Base-by-base conservation (phyloP, 1,140 invertebrate species). In the Bombus fervidus region DNA sequence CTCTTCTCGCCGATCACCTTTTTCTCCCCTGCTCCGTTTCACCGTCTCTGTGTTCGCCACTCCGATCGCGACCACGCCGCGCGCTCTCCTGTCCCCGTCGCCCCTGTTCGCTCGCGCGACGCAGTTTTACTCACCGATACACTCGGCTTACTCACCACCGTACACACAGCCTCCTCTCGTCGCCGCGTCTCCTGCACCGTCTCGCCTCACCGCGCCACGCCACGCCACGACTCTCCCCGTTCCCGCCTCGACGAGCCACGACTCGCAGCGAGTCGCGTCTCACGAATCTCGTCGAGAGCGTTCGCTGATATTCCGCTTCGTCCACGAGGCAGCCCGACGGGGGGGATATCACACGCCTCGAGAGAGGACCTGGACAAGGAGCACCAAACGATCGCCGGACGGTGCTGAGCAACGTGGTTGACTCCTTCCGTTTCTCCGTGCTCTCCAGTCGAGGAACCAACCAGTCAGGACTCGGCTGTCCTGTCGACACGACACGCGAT, bases 381-480 rank as follows among this genome's bases (percentile, higher is more conserved):
- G 83, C 82, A 72, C 87, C 88, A 90, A 90, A 90, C 88, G 88
- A 90, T 90, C 86, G 86, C 83, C 86, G 89, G 89, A 90, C 89
- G 89, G 89, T 90, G 89, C 86, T 87, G 79, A 90, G 89, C 88
- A 87, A 90, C 89, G 89, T 90, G 88, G 59, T 90, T 85, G 28
- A 77, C 88, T 90, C 88, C 86, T 90, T 90, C 89, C 85, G 85
- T 83, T 88, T 72, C 72, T 90, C 89, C 88, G 88, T 83, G 85
- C 81, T 83, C 68, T 69, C 82, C 78, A 75, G 64, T 41, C 81
- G 83, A 81, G 69, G 64, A 41, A 81, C 53, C 64, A 31, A 80
- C 76, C 92, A 94, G 92, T 93, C 91, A 94, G 93, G 91, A 94
- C 91, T 88, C 92, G 91, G 88, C 92, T 92, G 92, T 93, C 91